Percentiles rank a stretch among this genome's conserved stretches.
Conservation (phyloP, 2,888 invertebrate genomes). For the Agrotis ipsilon region DNA sequence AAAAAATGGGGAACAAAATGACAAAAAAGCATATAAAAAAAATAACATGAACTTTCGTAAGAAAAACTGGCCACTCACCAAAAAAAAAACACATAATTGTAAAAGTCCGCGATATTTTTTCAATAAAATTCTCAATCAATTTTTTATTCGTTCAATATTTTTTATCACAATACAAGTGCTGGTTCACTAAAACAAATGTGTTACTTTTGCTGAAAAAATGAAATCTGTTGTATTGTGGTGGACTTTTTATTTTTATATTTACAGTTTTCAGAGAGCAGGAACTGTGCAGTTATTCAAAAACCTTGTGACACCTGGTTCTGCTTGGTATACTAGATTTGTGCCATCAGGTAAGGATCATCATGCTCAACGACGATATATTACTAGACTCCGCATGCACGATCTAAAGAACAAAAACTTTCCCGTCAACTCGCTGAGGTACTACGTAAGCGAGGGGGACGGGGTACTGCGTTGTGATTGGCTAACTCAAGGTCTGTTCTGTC, state of each 20-base stretch:
- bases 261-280: conserved; percentile 20
- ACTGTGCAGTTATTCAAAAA: conserved; percentile 53
- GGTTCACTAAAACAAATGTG: conserved; percentile 53
- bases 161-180: conserved; percentile 62
- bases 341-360: conserved; percentile 25
- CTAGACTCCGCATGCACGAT: no score
- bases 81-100: conserved; percentile 52
- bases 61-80: background rate
- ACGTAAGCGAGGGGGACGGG: no score
- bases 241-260: conserved; percentile 47
- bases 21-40: background rate
- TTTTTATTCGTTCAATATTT: conserved; percentile 67
- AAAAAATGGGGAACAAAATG: background rate
- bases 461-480: no score
- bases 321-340: conserved; percentile 17
- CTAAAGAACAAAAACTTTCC: no score
- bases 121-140: conserved; percentile 68
- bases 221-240: conserved; percentile 50
- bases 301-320: conserved; percentile 10
- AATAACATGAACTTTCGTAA: conserved; percentile 1
- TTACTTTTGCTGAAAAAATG: conserved; percentile 60
- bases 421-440: no score
- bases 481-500: no score
- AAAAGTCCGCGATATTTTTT: conserved; percentile 52
- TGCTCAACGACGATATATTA: no score